Evolutionary conservation across 2,113 vertebrate species (phyloP).

Genomic region (Bubo bubo): DNA sequence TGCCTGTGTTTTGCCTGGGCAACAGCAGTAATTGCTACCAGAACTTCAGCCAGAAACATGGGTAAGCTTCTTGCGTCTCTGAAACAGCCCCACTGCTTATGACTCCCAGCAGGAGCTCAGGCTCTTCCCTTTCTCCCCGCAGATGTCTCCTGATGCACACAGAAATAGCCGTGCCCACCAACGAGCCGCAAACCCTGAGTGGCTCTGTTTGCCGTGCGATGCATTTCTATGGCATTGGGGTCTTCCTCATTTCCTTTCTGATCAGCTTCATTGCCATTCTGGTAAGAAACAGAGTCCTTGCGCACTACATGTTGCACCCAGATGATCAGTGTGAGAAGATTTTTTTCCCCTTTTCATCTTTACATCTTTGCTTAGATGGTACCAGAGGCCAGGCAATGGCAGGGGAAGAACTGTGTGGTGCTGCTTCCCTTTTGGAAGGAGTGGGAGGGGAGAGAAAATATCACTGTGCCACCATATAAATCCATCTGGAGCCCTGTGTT

Average conservation of each 20-base stretch:
- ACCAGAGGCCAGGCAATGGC: neutral
- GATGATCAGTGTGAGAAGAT: no score
- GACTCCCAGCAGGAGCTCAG: neutral
- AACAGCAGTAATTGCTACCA: constrained; percentile 79
- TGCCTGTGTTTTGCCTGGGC: constrained; percentile 82
- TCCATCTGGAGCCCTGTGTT: neutral
- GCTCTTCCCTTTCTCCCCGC: neutral
- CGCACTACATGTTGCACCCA: fast-evolving
- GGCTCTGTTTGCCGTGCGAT: constrained; percentile 68
- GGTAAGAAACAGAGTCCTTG: constrained; percentile 65
- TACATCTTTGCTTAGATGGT: neutral
- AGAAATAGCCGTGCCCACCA: constrained; percentile 48
- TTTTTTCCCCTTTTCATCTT: neutral
- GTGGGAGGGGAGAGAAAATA: neutral
- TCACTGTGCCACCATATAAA: neutral
- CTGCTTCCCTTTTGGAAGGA: neutral
- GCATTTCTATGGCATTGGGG: constrained; percentile 73
- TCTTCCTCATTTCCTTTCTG: constrained; percentile 84
- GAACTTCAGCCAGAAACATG: constrained; percentile 84
- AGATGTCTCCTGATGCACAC: constrained; percentile 87
- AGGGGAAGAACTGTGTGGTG: neutral
- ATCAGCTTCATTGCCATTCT: constrained; percentile 80
- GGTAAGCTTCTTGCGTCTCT: constrained; percentile 68
- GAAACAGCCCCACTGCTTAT: neutral
- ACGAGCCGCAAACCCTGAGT: neutral